Conservation (phyloP, 2,888 invertebrate genomes). For the Caenorhabditis sinica region DNA sequence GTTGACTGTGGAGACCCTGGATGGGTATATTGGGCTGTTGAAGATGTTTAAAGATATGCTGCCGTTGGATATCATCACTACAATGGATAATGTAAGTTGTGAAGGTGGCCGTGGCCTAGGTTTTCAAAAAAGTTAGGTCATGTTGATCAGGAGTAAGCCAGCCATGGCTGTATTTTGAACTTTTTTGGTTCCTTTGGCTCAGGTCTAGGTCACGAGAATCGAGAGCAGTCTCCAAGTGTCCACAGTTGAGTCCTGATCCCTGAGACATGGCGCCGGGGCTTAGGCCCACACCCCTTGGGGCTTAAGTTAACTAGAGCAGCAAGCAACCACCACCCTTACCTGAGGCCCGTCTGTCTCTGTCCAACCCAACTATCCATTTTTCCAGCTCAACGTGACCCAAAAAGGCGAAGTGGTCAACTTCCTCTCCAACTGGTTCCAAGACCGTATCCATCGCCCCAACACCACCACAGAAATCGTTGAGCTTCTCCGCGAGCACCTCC, state of each 20-base stretch:
- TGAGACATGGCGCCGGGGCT: too few species aligned
- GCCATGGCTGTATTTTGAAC: too few species aligned
- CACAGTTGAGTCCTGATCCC: too few species aligned
- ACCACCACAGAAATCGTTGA: constrained; percentile 63
- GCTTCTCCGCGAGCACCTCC: constrained; percentile 65
- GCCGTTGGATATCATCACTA: constrained; percentile 33
- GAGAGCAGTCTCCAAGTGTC: too few species aligned
- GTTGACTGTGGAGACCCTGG: constrained; percentile 69
- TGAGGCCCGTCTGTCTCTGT: neutral
- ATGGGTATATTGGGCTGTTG: constrained; percentile 67
- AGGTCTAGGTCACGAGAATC: too few species aligned
- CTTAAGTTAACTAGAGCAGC: too few species aligned
- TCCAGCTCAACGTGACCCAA: constrained; percentile 67
- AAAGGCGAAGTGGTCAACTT: constrained; percentile 69
- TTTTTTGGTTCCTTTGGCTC: too few species aligned
- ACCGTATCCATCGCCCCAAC: constrained; percentile 63
- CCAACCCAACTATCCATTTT: neutral
- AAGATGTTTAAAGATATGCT: constrained; percentile 68
- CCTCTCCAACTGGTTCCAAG: constrained; percentile 71
- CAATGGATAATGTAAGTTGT: constrained; percentile 48
- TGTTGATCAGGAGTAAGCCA: too few species aligned
- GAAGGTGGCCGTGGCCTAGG: too few species aligned
- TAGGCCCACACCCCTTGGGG: too few species aligned
- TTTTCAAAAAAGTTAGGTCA: too few species aligned
- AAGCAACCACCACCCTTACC: too few species aligned